Conservation (phyloP, 2,797 vertebrate species). For the Acipenser ruthenus region DNA sequence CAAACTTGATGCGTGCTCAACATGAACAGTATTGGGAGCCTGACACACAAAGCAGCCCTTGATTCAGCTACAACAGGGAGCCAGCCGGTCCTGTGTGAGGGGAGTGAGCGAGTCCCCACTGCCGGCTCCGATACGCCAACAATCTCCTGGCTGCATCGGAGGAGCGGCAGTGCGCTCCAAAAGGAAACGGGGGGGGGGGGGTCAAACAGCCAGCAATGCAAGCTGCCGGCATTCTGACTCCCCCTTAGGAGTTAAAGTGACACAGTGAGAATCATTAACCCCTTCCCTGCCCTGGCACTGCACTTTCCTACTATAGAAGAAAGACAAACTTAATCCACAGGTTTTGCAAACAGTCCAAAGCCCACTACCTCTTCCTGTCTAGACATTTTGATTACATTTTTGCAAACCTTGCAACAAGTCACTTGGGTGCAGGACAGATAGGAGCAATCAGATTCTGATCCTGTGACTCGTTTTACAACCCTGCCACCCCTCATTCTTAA, state of each 20-base stretch:
- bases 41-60: constrained; percentile 36
- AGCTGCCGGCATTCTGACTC: constrained; percentile 35
- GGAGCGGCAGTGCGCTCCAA: constrained; percentile 35
- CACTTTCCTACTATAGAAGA: not conserved
- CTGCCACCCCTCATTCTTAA: no score
- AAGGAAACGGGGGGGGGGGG: constrained; percentile 31
- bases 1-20: constrained; percentile 6
- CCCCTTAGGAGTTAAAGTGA: constrained; percentile 16
- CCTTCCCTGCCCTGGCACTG: not conserved
- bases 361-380: no score
- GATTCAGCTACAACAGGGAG: constrained; percentile 17
- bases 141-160: constrained; percentile 38
- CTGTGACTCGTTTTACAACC: no score
- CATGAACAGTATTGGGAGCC: constrained; percentile 28
- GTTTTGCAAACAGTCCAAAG: no score
- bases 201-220: constrained; percentile 33
- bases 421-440: no score
- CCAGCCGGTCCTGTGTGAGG: constrained; percentile 28
- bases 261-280: not conserved
- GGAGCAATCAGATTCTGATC: no score
- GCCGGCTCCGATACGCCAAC: constrained; percentile 35
- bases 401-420: no score
- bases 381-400: no score
- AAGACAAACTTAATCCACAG: no score
- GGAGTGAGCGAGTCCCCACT: constrained; percentile 36